A percentile compares a stretch with the other conserved stretches of the same genome.
phyloP scores from a whole-genome alignment of 2,797 vertebrate species.

The Aplochiton taeniatus region DNA sequence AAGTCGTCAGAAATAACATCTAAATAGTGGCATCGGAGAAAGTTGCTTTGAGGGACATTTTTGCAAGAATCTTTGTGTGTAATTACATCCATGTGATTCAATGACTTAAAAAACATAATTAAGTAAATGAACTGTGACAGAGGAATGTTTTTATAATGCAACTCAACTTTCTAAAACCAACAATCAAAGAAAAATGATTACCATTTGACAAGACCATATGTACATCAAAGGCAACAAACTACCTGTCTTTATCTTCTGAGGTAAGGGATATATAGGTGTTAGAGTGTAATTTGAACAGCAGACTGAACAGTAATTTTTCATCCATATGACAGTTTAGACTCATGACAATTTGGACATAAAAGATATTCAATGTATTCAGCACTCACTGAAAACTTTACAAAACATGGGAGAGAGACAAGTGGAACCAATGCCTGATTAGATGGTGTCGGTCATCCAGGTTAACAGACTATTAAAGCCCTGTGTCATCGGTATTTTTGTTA shows the following conservation, averaged over 20 bases:
- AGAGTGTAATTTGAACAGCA: no score
- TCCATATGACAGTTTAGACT: no score
- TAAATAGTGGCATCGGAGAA: not conserved
- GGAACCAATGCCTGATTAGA: slow-evolving; percentile 12
- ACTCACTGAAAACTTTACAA: not conserved
- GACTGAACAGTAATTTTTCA: no score
- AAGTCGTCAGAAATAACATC: not conserved
- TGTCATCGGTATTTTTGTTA: slow-evolving; percentile 9
- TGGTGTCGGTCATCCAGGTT: not conserved
- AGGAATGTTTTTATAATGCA: not conserved
- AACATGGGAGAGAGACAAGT: not conserved
- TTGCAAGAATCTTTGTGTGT: not conserved
- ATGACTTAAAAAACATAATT: not conserved
- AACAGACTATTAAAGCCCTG: slow-evolving; percentile 20
- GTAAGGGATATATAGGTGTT: no score
- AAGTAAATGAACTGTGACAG: not conserved
- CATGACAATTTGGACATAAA: no score
- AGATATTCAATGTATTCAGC: not conserved
- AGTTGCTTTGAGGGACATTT: not conserved
- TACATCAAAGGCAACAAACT: no score
- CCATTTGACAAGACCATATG: no score
- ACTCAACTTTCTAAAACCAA: no score
- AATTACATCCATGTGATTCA: not conserved
- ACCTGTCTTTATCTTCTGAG: no score
- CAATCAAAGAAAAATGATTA: no score